Percentiles rank a stretch among this genome's conserved stretches.
Evolutionary conservation across 2,888 invertebrate genomes (phyloP).

Genomic region (Andricus curvator): DNA sequence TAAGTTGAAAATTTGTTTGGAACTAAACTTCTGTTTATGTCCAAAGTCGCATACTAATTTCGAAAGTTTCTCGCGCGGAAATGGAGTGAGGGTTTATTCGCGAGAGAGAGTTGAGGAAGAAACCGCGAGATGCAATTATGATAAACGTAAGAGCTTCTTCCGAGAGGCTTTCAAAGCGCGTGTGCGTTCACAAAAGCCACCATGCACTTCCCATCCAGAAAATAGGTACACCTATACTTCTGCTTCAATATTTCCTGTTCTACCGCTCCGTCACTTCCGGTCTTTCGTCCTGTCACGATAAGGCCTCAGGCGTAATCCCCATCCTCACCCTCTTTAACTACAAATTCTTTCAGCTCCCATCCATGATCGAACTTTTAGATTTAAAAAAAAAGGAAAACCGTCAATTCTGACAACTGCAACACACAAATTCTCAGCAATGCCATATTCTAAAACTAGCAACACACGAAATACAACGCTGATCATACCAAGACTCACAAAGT

Average conservation of each 20-base stretch:
- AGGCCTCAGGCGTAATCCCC: not conserved
- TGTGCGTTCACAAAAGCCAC: constrained; percentile 56
- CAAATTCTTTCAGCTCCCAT: not conserved
- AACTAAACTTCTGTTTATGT: constrained; percentile 6
- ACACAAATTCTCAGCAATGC: too few relatives aligned
- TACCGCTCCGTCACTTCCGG: constrained; percentile 32
- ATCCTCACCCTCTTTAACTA: not conserved
- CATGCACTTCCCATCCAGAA: constrained; percentile 19
- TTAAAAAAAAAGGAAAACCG: not conserved
- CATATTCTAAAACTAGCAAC: too few relatives aligned
- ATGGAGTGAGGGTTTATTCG: not conserved
- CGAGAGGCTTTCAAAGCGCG: constrained; percentile 63
- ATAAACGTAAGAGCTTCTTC: constrained; percentile 71
- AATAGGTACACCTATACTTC: constrained; percentile 29
- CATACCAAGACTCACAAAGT: too few relatives aligned
- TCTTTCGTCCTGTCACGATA: constrained; percentile 13
- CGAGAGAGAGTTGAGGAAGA: constrained; percentile 47
- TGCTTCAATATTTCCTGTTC: not conserved
- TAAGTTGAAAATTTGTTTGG: not conserved
- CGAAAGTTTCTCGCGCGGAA: not conserved
- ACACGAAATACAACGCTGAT: too few relatives aligned
- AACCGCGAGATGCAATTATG: constrained; percentile 73
- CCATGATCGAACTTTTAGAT: not conserved
- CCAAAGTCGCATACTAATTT: constrained; percentile 17
- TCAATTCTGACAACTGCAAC: too few relatives aligned